Percentiles rank a stretch among this genome's conserved stretches.
phyloP scores from a whole-genome alignment of 2,888 invertebrate genomes.

The Limnephilus auricula region DNA sequence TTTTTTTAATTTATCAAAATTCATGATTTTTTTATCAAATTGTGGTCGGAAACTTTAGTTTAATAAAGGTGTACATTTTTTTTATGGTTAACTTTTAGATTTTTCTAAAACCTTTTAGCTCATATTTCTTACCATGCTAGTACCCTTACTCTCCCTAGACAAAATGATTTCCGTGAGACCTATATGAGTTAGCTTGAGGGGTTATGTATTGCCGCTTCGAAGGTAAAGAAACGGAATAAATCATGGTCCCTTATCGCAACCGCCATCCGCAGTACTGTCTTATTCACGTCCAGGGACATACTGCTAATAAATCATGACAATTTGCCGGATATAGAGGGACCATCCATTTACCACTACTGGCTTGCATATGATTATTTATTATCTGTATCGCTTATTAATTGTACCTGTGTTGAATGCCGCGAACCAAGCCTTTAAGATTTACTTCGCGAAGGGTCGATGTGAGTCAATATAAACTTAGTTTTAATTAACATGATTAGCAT shows the following conservation, averaged over 20 bases:
- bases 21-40: too few species aligned
- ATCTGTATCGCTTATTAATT: not conserved
- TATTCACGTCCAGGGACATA: conserved; percentile 36
- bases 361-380: not conserved
- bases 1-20: too few species aligned
- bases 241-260: conserved; percentile 41
- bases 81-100: too few species aligned
- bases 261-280: conserved; percentile 47
- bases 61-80: too few species aligned
- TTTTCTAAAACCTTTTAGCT: too few species aligned
- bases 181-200: too few species aligned
- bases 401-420: not conserved
- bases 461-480: not conserved
- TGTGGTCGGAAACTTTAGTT: too few species aligned
- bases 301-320: conserved; percentile 59
- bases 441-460: not conserved
- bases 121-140: too few species aligned
- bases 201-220: not conserved
- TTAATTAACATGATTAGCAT: not conserved
- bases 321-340: conserved; percentile 33
- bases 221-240: conserved; percentile 51
- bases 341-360: not conserved
- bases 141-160: too few species aligned
- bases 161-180: too few species aligned
- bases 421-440: not conserved